Evolutionary conservation across 2,797 vertebrate genomes (phyloP).

Genomic region (Buceros bicornis): DNA sequence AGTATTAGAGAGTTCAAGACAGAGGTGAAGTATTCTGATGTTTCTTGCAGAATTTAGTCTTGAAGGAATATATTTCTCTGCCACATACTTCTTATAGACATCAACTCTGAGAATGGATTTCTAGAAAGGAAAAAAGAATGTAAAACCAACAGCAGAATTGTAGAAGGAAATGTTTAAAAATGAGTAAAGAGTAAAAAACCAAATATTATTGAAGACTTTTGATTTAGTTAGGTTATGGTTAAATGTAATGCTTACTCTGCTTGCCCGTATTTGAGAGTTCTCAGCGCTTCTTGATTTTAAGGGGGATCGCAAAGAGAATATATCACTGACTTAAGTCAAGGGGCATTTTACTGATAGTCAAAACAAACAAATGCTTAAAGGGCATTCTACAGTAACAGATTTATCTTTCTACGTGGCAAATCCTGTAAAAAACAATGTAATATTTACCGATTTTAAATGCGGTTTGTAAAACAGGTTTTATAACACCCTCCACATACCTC

Average conservation of each 20-base stretch:
- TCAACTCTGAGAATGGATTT: not conserved
- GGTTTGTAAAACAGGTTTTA: not conserved
- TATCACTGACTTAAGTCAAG: not conserved
- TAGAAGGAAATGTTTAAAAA: not conserved
- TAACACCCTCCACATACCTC: not conserved
- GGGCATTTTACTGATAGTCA: not conserved
- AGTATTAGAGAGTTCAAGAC: not conserved
- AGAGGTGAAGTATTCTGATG: not conserved
- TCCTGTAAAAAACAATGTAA: not conserved
- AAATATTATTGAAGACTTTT: not conserved
- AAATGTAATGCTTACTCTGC: not conserved
- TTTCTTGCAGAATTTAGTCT: not conserved
- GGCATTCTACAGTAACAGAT: not conserved
- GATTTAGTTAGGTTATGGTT: not conserved
- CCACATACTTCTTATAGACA: not conserved
- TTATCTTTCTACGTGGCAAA: not conserved
- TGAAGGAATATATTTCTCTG: not conserved
- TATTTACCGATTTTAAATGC: not conserved
- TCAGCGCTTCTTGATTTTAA: not conserved
- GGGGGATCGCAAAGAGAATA: not conserved
- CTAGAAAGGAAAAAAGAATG: not conserved
- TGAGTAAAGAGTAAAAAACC: not conserved
- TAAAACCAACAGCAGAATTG: not conserved
- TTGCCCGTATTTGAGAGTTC: not conserved
- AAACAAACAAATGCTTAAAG: not conserved